Conservation (phyloP, 2,797 vertebrate genomes). For the Buceros bicornis region DNA sequence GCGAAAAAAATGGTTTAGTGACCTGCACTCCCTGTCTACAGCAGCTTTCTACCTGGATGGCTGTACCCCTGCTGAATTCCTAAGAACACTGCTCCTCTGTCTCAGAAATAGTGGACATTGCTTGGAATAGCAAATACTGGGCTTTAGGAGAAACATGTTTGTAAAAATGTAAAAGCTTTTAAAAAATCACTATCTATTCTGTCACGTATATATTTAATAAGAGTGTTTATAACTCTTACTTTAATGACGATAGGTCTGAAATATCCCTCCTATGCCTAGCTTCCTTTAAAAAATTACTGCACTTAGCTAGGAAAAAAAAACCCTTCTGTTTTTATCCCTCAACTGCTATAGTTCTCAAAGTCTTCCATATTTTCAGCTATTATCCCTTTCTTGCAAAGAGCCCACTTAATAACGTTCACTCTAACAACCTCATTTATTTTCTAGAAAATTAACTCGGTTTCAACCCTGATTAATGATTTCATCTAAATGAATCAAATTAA, state of each 20-base stretch:
- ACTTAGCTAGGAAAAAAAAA: slow-evolving; percentile 71
- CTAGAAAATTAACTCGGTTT: slow-evolving; percentile 99
- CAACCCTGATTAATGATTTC: slow-evolving; percentile 99
- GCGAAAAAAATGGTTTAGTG: neutral
- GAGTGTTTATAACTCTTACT: slow-evolving; percentile 52
- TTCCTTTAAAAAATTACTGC: slow-evolving; percentile 82
- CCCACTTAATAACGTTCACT: slow-evolving; percentile 96
- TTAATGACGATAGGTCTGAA: slow-evolving; percentile 67
- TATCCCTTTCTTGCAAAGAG: slow-evolving; percentile 85
- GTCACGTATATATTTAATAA: slow-evolving; percentile 58
- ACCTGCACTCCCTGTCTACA: neutral
- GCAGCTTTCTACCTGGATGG: neutral
- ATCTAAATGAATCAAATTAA: slow-evolving; percentile 99
- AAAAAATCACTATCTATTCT: neutral
- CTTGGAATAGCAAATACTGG: neutral
- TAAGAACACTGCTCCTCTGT: neutral
- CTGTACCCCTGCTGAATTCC: neutral
- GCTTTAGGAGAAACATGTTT: neutral
- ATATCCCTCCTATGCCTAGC: slow-evolving; percentile 58
- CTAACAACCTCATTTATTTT: slow-evolving; percentile 99
- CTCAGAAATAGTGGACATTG: neutral
- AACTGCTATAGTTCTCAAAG: slow-evolving; percentile 74
- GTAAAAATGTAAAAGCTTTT: neutral
- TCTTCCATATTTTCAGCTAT: slow-evolving; percentile 83
- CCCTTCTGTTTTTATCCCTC: slow-evolving; percentile 76